Percentiles rank a stretch among this genome's conserved stretches.
Evolutionary conservation across 2,797 vertebrate species (phyloP).

Genomic region (Sebastes iracundus): DNA sequence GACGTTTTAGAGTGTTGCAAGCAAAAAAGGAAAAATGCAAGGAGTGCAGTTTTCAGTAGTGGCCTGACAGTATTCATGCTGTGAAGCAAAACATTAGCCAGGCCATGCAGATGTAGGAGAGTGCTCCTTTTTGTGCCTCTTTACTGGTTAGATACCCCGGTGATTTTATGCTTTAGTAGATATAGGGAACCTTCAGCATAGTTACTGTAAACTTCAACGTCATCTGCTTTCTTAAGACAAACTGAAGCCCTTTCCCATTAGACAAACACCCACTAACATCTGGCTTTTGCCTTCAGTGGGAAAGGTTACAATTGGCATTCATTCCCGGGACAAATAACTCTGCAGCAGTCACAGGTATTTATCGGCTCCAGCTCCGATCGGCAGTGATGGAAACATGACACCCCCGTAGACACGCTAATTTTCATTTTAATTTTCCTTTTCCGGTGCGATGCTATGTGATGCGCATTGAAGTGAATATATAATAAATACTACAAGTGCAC

Average conservation of each 20-base stretch:
- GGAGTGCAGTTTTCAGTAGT: constrained; percentile 6
- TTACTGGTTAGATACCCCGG: neutral
- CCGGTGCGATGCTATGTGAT: too few species aligned
- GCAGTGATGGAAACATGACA: too few species aligned
- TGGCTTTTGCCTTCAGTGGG: too few species aligned
- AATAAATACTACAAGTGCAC: too few species aligned
- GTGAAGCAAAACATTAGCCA: neutral
- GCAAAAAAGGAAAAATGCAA: constrained; percentile 4
- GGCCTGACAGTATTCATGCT: neutral
- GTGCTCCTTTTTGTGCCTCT: neutral
- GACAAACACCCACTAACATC: too few species aligned
- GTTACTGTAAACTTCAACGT: neutral
- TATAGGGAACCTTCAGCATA: neutral
- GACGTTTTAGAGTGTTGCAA: constrained; percentile 1
- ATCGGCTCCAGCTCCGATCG: too few species aligned
- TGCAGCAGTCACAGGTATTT: too few species aligned
- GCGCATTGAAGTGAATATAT: too few species aligned
- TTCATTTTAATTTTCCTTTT: too few species aligned
- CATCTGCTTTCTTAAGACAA: neutral
- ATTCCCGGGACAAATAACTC: too few species aligned
- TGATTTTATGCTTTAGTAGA: neutral
- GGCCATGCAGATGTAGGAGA: neutral
- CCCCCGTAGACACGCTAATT: too few species aligned
- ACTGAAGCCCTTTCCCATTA: neutral
- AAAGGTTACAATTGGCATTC: too few species aligned